These are phyloP conservation scores for Erythrocebus patas DNA, from an alignment of 2,113 vertebrate species.

Conservation along the genomic window DNA sequence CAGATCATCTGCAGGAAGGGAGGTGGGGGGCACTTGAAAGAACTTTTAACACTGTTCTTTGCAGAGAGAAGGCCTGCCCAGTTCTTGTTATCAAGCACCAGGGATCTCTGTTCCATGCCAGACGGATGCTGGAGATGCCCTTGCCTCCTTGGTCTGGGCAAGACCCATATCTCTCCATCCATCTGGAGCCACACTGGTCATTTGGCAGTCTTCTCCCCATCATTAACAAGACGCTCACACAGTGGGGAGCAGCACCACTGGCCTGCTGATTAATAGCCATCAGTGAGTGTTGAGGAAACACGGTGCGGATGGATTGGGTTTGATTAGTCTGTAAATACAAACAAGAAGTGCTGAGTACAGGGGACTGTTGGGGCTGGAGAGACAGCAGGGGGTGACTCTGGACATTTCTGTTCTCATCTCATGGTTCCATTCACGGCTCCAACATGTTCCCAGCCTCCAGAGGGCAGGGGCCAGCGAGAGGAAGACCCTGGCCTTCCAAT, in stretches of 20 bases:
- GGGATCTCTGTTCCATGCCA: not conserved
- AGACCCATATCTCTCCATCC: not conserved
- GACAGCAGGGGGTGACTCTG: not conserved
- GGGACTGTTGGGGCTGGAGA: not conserved
- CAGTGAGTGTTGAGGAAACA: not conserved
- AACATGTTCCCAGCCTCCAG: not conserved
- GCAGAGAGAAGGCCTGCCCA: not conserved
- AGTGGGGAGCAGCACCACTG: rapidly evolving
- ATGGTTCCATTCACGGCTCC: not conserved
- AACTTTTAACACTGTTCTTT: not conserved
- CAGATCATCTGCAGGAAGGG: not conserved
- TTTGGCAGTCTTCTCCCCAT: not conserved
- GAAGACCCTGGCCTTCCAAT: not conserved
- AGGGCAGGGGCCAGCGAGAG: not conserved
- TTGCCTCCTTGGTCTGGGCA: not conserved
- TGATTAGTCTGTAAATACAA: not conserved
- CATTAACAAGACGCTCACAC: not conserved
- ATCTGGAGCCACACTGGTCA: not conserved
- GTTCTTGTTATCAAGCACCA: not conserved
- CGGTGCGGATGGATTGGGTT: not conserved
- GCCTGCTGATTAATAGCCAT: slow-evolving; percentile 8
- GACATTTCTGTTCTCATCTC: not conserved
- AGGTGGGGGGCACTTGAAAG: rapidly evolving
- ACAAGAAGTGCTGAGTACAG: not conserved
- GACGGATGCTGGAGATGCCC: rapidly evolving